These are phyloP conservation scores for Tenodera sinensis DNA, from an alignment of 2,888 invertebrate species.

Conservation along the genomic window DNA sequence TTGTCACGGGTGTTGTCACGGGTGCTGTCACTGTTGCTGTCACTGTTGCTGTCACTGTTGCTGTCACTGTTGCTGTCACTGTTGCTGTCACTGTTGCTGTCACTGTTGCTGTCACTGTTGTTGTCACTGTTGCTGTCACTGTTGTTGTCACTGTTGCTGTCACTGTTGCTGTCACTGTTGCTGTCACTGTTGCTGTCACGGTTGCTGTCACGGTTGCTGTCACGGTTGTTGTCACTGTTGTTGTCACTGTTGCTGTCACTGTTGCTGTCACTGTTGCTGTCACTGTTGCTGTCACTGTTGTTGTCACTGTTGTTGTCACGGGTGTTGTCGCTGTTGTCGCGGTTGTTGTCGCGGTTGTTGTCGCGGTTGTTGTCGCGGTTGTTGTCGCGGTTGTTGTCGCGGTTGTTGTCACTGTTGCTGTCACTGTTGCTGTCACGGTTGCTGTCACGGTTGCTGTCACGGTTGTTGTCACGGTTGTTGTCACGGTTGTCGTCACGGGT, in stretches of 20 bases:
- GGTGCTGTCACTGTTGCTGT: background rate
- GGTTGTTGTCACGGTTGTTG: too few species aligned
- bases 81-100: background rate
- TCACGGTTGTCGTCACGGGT: too few species aligned
- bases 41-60: background rate
- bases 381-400: too few species aligned
- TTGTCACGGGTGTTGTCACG: too few species aligned
- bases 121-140: conserved; percentile 7
- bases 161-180: conserved; percentile 7
- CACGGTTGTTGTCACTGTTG: too few species aligned
- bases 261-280: background rate
- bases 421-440: conserved; percentile 13
- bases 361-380: too few species aligned
- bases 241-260: too few species aligned
- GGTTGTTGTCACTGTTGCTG: too few species aligned
- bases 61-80: background rate
- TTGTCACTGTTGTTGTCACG: background rate
- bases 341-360: too few species aligned
- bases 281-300: background rate
- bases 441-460: background rate
- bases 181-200: background rate
- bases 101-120: background rate
- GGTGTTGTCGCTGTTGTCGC: too few species aligned
- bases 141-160: background rate
- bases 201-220: too few species aligned